Evolutionary conservation across 1,140 invertebrate species (phyloP), one percentile per base, ranked within the genome.

Genomic region (Drosophila aff.): DNA sequence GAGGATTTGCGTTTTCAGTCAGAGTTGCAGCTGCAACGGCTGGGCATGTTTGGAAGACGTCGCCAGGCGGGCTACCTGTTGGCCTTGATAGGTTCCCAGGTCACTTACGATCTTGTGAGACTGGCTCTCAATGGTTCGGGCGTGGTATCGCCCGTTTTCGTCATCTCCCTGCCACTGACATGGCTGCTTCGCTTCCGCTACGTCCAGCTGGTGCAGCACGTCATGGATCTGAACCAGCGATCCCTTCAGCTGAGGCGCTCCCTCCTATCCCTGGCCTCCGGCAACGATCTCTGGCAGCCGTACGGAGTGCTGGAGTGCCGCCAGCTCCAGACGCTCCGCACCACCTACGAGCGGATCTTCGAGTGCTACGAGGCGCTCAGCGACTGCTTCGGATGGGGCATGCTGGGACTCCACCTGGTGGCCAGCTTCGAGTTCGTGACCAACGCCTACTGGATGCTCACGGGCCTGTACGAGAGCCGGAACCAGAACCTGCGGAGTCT

Each of bases 351-450:
- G 2, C 73, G 86, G 9, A 82, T 92, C 33, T 91, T 76, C 28
- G 91, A 92, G 67, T 81, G 79, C 69, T 82, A 78, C 43, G 79
- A 78, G 26, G 28, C 49, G 0, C 62, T 92, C n/a, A 92, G 74
- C 49, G 69, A 82, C 31, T 85, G 83, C 41, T 92, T 77, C n/a
- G 87, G 91, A 9, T 92, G 91, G 91, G 82, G 91, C 5, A 77
- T 92, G 40, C 50, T 91, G 26, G 71, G 69, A 1, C 41, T 92
- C 15, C 77, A 91, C 31, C 36, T 92, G 58, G 36, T 77, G 16
- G 52, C 78, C 26, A 79, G 87, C 33, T 74, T 91, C 28, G 76
- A 92, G 40, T 85, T 92, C 10, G 83, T 92, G 0, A 81, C 76
- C 3, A 92, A 91, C 50, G 73, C 81, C 2, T 92, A 85, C 53